Evolutionary conservation across 2,797 vertebrate genomes (phyloP).

Genomic region (Pelodytes ibericus): DNA sequence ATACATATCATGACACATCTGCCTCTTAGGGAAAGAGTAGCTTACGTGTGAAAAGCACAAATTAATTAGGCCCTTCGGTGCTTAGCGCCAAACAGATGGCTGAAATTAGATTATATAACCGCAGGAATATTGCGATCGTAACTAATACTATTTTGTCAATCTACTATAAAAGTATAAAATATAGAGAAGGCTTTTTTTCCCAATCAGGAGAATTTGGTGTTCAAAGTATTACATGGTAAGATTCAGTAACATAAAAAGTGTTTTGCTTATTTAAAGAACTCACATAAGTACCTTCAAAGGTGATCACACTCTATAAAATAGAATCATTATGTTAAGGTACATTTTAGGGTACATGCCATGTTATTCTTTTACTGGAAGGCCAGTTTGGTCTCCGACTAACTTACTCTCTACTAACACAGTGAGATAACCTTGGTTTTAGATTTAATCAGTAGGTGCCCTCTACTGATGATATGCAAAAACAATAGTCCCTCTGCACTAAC

Average conservation of each 20-base stretch:
- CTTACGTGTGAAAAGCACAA: constrained; percentile 52
- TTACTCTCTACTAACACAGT: too few relatives aligned
- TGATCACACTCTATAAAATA: too few relatives aligned
- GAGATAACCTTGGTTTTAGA: too few relatives aligned
- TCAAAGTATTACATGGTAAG: neutral
- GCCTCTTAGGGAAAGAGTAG: constrained; percentile 49
- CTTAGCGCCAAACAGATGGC: constrained; percentile 50
- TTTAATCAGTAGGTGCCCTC: too few relatives aligned
- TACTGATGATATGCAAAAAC: too few relatives aligned
- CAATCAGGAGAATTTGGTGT: neutral
- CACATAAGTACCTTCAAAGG: too few relatives aligned
- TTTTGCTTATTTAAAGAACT: too few relatives aligned
- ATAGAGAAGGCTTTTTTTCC: neutral
- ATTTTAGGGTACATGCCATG: too few relatives aligned
- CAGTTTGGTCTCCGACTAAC: too few relatives aligned
- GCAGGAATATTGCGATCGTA: constrained; percentile 42
- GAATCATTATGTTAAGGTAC: too few relatives aligned
- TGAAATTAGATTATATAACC: constrained; percentile 54
- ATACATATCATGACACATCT: constrained; percentile 46
- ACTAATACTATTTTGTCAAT: constrained; percentile 42
- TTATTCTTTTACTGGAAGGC: too few relatives aligned
- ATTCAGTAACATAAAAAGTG: neutral
- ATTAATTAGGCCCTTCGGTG: constrained; percentile 52
- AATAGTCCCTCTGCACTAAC: too few relatives aligned
- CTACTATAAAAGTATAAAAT: constrained; percentile 13